These are phyloP conservation scores for Anoura caudifer DNA, from an alignment of 2,113 vertebrate species.

Conservation along the genomic window DNA sequence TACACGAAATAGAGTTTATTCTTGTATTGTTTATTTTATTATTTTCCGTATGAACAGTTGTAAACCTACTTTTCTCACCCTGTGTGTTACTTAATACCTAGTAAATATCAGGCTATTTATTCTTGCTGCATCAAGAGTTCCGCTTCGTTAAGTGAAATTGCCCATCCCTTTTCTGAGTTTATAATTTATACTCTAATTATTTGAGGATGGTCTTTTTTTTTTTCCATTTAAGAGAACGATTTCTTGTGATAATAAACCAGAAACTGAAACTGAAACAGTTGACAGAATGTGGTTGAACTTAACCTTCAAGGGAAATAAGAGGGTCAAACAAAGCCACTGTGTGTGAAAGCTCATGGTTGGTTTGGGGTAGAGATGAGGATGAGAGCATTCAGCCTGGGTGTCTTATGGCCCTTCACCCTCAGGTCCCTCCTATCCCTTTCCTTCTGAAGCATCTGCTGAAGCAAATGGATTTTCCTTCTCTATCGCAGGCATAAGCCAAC, in stretches of 20 bases:
- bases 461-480: neutral
- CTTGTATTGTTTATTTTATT: neutral
- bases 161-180: neutral
- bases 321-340: neutral
- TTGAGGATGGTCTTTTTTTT: neutral
- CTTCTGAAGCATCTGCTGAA: neutral
- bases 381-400: neutral
- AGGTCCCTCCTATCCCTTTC: neutral
- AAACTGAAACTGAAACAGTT: conserved; percentile 53
- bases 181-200: neutral
- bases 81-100: neutral
- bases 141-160: neutral
- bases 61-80: neutral
- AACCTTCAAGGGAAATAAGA: neutral
- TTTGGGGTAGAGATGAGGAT: neutral
- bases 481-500: neutral
- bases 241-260: conserved; percentile 69
- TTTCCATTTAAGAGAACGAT: conserved; percentile 51
- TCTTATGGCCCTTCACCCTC: neutral
- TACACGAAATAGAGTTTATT: neutral
- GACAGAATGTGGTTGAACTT: conserved; percentile 33
- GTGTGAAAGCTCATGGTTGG: neutral
- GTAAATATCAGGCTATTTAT: neutral
- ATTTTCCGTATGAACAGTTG: neutral
- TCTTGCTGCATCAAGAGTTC: neutral